phyloP scores from a whole-genome alignment of 2,888 invertebrate genomes.

The Drymonia ruficornis region DNA sequence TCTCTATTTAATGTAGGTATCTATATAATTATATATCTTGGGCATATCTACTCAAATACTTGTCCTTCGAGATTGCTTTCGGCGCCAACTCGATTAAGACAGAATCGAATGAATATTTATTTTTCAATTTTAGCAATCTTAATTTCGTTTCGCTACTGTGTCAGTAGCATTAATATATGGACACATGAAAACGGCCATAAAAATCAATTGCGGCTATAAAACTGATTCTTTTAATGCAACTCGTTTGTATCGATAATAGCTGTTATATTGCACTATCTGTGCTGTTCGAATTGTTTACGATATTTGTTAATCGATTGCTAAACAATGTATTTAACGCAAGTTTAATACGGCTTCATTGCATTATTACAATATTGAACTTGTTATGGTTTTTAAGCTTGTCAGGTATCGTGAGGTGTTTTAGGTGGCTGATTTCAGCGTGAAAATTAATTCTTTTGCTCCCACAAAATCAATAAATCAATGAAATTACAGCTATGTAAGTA shows the following conservation, averaged over 20 bases:
- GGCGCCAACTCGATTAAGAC: slow-evolving; percentile 14
- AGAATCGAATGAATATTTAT: slow-evolving; percentile 21
- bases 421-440: background rate
- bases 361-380: too few relatives aligned
- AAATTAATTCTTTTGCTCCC: slow-evolving; percentile 3
- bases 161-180: slow-evolving; percentile 42
- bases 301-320: slow-evolving; percentile 11
- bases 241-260: slow-evolving; percentile 38
- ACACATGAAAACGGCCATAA: slow-evolving; percentile 42
- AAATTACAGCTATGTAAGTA: slow-evolving; percentile 4
- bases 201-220: slow-evolving; percentile 46
- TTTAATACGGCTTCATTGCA: background rate
- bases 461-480: background rate
- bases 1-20: background rate
- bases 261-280: slow-evolving; percentile 32
- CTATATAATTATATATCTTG: background rate
- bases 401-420: too few relatives aligned
- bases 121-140: slow-evolving; percentile 23
- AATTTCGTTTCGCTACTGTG: slow-evolving; percentile 38
- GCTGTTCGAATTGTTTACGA: slow-evolving; percentile 26
- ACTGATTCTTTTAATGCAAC: slow-evolving; percentile 35
- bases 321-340: slow-evolving; percentile 1
- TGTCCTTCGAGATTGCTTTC: slow-evolving; percentile 1
- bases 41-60: background rate
- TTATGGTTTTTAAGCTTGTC: too few relatives aligned